A percentile compares a stretch with the other conserved stretches of the same genome.
Evolutionary conservation across 2,797 vertebrate genomes (phyloP).

Genomic region (Bovichtus diacanthus): DNA sequence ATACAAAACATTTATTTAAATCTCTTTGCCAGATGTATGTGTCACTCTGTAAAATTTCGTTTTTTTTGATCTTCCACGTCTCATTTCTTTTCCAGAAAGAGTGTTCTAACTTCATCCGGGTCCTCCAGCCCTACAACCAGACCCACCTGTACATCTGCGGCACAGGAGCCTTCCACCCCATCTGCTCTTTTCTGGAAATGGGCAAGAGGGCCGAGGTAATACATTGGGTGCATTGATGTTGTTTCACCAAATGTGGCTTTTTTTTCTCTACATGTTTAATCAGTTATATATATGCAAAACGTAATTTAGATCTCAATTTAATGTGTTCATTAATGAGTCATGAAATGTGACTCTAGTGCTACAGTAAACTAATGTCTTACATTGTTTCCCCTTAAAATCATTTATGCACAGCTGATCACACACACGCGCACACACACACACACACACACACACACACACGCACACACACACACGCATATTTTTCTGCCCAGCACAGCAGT

Average conservation of each 20-base stretch:
- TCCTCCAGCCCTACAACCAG: conserved; percentile 95
- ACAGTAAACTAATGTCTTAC: conserved; percentile 31
- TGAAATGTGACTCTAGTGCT: conserved; percentile 17
- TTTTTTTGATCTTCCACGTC: conserved; percentile 24
- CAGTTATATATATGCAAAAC: conserved; percentile 37
- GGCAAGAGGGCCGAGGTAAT: conserved; percentile 97
- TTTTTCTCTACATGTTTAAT: conserved; percentile 25
- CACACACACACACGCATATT: no score
- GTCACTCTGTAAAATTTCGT: not conserved
- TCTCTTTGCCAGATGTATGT: conserved; percentile 41
- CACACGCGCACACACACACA: no score
- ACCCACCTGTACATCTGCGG: conserved; percentile 97
- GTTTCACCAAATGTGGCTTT: not conserved
- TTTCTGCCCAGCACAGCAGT: conserved; percentile 24
- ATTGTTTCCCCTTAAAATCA: conserved; percentile 2
- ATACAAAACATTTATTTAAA: conserved; percentile 22
- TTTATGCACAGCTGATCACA: not conserved
- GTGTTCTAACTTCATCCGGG: conserved; percentile 98
- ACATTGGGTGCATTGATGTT: not conserved
- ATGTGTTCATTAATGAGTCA: conserved; percentile 13
- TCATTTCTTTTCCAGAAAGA: conserved; percentile 89
- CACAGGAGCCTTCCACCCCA: conserved; percentile 97
- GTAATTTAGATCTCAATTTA: conserved; percentile 24
- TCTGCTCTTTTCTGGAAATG: conserved; percentile 96
- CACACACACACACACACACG: no score